Evolutionary conservation across 2,113 vertebrate genomes (phyloP).

Genomic region (Sceloporus tristichus): DNA sequence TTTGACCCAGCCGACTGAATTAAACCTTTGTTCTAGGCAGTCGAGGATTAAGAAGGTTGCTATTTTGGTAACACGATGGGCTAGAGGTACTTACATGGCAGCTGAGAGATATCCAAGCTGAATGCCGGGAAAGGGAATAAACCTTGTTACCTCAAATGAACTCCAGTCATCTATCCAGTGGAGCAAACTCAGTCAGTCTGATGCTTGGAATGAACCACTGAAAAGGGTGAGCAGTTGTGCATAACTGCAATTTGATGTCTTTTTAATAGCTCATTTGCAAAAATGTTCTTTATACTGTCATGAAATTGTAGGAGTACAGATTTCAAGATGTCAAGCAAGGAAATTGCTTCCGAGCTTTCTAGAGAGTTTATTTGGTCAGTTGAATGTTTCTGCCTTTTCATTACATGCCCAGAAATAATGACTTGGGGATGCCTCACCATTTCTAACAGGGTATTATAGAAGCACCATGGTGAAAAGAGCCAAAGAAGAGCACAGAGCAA

Average conservation of each 20-base stretch:
- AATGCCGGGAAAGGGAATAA: slow-evolving; percentile 65
- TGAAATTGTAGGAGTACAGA: slow-evolving; percentile 52
- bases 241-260: slow-evolving; percentile 67
- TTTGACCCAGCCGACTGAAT: slow-evolving; percentile 77
- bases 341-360: slow-evolving; percentile 56
- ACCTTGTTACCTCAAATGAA: slow-evolving; percentile 77
- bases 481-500: slow-evolving; percentile 36
- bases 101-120: slow-evolving; percentile 70
- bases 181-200: slow-evolving; percentile 52
- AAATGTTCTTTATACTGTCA: slow-evolving; percentile 32
- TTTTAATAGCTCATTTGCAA: slow-evolving; percentile 64
- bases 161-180: slow-evolving; percentile 62
- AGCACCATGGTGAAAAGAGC: slow-evolving; percentile 40
- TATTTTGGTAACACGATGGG: slow-evolving; percentile 77
- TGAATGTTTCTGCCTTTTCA: slow-evolving; percentile 16
- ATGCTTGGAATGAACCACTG: slow-evolving; percentile 57
- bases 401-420: neutral
- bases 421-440: slow-evolving; percentile 49
- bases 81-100: slow-evolving; percentile 75
- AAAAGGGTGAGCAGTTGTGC: slow-evolving; percentile 58
- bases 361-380: slow-evolving; percentile 50
- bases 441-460: slow-evolving; percentile 49
- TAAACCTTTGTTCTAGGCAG: slow-evolving; percentile 77
- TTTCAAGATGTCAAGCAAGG: slow-evolving; percentile 46
- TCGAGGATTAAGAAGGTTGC: slow-evolving; percentile 77